phyloP scores from a whole-genome alignment of 2,113 vertebrate genomes.

The Epinephelus moara region DNA sequence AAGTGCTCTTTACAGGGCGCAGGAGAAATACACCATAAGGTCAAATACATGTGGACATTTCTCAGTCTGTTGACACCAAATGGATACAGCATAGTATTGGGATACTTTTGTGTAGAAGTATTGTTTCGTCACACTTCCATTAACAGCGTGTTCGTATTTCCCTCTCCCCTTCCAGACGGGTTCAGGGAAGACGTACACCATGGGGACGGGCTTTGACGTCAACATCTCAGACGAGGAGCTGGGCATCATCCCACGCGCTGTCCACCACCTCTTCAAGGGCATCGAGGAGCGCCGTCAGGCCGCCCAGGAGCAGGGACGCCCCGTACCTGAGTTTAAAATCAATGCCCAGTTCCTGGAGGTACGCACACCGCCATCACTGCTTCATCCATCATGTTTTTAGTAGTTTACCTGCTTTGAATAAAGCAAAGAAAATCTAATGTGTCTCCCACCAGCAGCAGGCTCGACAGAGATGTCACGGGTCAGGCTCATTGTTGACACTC shows the following conservation, averaged over 20 bases:
- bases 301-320: conserved; percentile 90
- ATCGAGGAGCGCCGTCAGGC: conserved; percentile 91
- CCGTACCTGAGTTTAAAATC: conserved; percentile 96
- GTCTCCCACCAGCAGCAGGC: background rate
- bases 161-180: conserved; percentile 87
- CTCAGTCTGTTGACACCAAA: too few relatives aligned
- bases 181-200: conserved; percentile 98
- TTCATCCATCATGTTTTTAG: background rate
- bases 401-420: background rate
- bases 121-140: too few relatives aligned
- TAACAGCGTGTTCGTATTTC: background rate
- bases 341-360: conserved; percentile 99
- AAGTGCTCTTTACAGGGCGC: too few relatives aligned
- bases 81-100: too few relatives aligned
- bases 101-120: too few relatives aligned
- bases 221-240: conserved; percentile 91
- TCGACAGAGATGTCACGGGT: conserved; percentile 39
- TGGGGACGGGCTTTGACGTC: conserved; percentile 98
- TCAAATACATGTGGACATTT: too few relatives aligned
- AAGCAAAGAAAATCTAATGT: background rate
- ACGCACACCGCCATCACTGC: background rate
- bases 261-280: conserved; percentile 92
- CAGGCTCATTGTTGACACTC: conserved; percentile 50
- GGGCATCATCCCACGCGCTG: conserved; percentile 96
- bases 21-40: too few relatives aligned